Conservation (phyloP, 2,797 vertebrate genomes). For the Hephaestus fuliginosus region DNA sequence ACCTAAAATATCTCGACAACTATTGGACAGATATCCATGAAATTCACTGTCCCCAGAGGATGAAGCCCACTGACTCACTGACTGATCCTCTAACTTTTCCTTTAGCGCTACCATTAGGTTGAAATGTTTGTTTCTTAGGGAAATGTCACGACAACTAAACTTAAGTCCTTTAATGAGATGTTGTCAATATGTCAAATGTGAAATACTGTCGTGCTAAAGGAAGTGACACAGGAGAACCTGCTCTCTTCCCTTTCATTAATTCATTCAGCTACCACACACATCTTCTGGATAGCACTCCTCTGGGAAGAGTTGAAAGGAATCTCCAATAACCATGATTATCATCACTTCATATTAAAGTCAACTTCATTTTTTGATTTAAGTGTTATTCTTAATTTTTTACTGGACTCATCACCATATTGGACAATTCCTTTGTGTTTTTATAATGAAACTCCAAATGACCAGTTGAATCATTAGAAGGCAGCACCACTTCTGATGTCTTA, state of each 20-base stretch:
- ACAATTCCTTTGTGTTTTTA: conserved; percentile 30
- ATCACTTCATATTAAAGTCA: conserved; percentile 34
- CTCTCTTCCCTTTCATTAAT: not conserved
- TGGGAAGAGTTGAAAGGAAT: conserved; percentile 22
- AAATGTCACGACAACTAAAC: not conserved
- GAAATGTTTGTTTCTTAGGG: not conserved
- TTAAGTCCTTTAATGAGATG: not conserved
- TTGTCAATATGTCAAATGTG: not conserved
- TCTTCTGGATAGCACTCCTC: not conserved
- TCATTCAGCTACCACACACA: not conserved
- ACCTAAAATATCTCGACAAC: not conserved
- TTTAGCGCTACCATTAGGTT: not conserved
- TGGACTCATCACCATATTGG: conserved; percentile 3
- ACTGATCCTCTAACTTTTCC: not conserved
- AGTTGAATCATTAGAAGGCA: conserved; percentile 18
- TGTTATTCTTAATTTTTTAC: conserved; percentile 7
- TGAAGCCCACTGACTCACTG: not conserved
- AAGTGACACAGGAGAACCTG: not conserved
- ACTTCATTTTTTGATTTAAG: conserved; percentile 3
- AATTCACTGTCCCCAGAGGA: not conserved
- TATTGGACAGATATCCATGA: not conserved
- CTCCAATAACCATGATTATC: conserved; percentile 16
- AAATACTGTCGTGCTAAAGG: not conserved
- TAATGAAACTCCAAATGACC: conserved; percentile 53
- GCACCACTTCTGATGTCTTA: conserved; percentile 19